A percentile compares a stretch with the other conserved stretches of the same genome.
phyloP scores from a whole-genome alignment of 2,797 vertebrate genomes.

The Eulemur coronatus region DNA sequence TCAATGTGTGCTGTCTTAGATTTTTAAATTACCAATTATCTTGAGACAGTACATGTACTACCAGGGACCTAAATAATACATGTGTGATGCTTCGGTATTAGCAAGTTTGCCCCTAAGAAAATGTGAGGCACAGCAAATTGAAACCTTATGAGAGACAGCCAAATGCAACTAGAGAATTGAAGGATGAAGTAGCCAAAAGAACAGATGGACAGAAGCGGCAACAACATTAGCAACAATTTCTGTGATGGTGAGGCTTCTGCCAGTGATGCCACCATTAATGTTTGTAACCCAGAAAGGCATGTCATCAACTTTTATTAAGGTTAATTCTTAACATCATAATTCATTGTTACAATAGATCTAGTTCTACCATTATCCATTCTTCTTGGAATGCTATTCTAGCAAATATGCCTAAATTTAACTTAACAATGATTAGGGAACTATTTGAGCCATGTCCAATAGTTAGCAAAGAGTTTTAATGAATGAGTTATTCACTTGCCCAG shows the following conservation, averaged over 20 bases:
- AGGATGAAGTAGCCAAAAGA: not conserved
- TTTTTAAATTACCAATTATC: not conserved
- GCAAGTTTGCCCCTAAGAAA: not conserved
- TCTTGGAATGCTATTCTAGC: not conserved
- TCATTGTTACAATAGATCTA: not conserved
- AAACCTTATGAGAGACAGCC: not conserved
- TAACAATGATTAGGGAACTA: not conserved
- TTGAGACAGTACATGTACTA: not conserved
- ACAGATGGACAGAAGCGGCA: not conserved
- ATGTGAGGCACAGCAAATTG: not conserved
- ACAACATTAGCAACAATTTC: not conserved
- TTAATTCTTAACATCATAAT: not conserved
- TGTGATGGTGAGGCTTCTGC: not conserved
- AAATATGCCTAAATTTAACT: not conserved
- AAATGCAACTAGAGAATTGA: not conserved
- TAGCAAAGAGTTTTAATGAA: not conserved
- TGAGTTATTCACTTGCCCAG: not conserved
- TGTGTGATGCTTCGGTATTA: not conserved
- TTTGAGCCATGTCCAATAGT: not conserved
- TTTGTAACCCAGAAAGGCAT: not conserved
- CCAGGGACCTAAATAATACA: not conserved
- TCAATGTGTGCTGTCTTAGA: not conserved
- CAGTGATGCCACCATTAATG: not conserved
- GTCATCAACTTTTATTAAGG: not conserved
- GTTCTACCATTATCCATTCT: not conserved